Evolutionary conservation across 1,140 invertebrate genomes (phyloP).

Genomic region (Cydia amplana): DNA sequence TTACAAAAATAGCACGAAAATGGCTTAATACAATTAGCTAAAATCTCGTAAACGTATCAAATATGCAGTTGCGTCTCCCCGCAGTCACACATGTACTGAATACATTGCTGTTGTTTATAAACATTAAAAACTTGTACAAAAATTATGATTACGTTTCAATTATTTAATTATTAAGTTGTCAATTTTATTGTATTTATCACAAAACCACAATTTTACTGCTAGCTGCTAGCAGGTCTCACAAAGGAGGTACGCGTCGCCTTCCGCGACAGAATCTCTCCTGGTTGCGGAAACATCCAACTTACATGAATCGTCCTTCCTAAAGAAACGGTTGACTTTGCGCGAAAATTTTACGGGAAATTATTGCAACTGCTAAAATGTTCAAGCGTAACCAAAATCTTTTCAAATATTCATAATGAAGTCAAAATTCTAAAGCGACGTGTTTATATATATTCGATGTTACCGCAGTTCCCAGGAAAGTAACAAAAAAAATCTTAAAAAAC

Average conservation of each 20-base stretch:
- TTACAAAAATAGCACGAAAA: slow-evolving; percentile 75
- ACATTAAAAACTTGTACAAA: slow-evolving; percentile 68
- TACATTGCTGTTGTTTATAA: slow-evolving; percentile 39
- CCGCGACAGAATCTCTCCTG: slow-evolving; percentile 51
- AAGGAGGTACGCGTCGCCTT: slow-evolving; percentile 48
- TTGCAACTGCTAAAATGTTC: neutral
- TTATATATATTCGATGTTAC: slow-evolving; percentile 38
- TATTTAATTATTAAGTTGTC: slow-evolving; percentile 58
- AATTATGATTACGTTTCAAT: slow-evolving; percentile 63
- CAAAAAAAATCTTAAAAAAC: slow-evolving; percentile 66
- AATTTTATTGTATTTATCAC: slow-evolving; percentile 78
- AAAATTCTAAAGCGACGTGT: neutral
- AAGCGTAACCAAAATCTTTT: neutral
- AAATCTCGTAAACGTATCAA: slow-evolving; percentile 65
- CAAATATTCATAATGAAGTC: neutral
- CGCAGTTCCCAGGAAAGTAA: slow-evolving; percentile 45
- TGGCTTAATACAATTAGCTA: slow-evolving; percentile 68
- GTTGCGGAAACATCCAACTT: slow-evolving; percentile 45
- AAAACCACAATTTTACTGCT: slow-evolving; percentile 76
- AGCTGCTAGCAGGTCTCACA: slow-evolving; percentile 75
- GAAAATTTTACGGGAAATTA: neutral
- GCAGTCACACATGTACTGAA: slow-evolving; percentile 24
- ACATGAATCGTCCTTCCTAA: neutral
- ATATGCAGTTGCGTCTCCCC: slow-evolving; percentile 63
- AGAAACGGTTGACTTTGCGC: neutral